phyloP scores from a whole-genome alignment of 1,140 invertebrate genomes.

The Steinernema khuongi region DNA sequence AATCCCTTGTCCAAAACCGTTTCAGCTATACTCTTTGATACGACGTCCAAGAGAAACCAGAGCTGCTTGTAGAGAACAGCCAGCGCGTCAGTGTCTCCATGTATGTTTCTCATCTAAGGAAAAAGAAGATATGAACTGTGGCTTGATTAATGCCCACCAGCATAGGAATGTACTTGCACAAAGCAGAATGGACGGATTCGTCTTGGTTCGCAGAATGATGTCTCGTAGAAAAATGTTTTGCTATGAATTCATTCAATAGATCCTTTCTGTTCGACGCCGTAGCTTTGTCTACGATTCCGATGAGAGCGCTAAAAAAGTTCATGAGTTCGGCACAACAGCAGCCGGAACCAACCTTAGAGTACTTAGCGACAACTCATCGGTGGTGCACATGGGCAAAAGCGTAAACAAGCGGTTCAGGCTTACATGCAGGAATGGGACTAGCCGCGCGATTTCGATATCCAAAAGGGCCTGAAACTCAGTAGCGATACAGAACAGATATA shows the following conservation, averaged over 20 bases:
- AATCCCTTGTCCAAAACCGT: constrained; percentile 38
- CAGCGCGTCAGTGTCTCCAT: constrained; percentile 18
- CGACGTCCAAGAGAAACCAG: constrained; percentile 53
- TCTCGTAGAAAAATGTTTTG: constrained; percentile 32
- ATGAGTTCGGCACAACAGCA: neutral
- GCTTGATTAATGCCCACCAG: no score
- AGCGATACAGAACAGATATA: neutral
- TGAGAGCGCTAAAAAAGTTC: neutral
- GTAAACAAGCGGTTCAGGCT: constrained; percentile 46
- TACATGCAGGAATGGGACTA: constrained; percentile 48
- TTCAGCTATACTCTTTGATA: constrained; percentile 49
- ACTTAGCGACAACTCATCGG: constrained; percentile 31
- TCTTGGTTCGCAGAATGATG: constrained; percentile 17
- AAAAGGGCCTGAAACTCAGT: constrained; percentile 34
- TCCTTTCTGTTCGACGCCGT: constrained; percentile 12
- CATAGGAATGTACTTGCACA: constrained; percentile 45
- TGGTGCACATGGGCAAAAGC: constrained; percentile 35
- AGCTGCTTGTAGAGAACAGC: constrained; percentile 39
- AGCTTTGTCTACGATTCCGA: constrained; percentile 26
- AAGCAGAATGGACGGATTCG: constrained; percentile 37
- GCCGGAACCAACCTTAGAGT: constrained; percentile 25
- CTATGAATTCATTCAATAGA: constrained; percentile 40
- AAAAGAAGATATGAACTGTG: neutral
- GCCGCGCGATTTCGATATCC: constrained; percentile 38
- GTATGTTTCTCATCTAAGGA: constrained; percentile 21